Conservation (phyloP, 1,140 invertebrate species). For the Drosophila lacteicornis region DNA sequence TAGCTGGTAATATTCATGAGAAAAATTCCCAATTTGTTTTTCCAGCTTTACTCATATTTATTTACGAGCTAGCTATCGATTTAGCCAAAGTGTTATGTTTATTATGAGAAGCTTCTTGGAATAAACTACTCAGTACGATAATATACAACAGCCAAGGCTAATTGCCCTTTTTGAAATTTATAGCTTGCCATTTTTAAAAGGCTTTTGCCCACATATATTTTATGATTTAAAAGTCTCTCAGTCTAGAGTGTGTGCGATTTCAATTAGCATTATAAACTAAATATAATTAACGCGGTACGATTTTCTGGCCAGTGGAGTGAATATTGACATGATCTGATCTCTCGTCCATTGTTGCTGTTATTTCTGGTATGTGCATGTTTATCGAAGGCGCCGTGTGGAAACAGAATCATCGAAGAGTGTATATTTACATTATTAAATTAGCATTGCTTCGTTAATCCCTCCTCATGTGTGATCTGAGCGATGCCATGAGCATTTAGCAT, state of each 20-base stretch:
- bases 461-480: conserved; percentile 16
- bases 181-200: conserved; percentile 39
- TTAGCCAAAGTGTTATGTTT: conserved; percentile 59
- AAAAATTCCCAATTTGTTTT: conserved; percentile 27
- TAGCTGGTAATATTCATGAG: neutral
- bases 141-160: conserved; percentile 56
- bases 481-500: conserved; percentile 37
- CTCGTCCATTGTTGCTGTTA: conserved; percentile 38
- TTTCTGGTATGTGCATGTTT: conserved; percentile 46
- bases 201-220: conserved; percentile 19
- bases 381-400: conserved; percentile 47
- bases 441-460: conserved; percentile 73
- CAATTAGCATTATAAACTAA: conserved; percentile 79
- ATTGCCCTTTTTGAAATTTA: conserved; percentile 54
- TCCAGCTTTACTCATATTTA: conserved; percentile 52
- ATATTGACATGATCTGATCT: conserved; percentile 51
- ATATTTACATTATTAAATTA: conserved; percentile 77
- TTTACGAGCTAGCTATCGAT: conserved; percentile 49
- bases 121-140: conserved; percentile 50
- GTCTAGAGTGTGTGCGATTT: conserved; percentile 55
- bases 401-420: conserved; percentile 27
- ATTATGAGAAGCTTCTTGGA: conserved; percentile 35
- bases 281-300: conserved; percentile 74
- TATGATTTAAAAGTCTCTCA: conserved; percentile 56
- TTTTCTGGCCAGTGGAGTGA: conserved; percentile 24